Percentiles rank a stretch among this genome's conserved stretches.
phyloP scores from a whole-genome alignment of 2,888 invertebrate species.

The Hirtodrosophila cameraria region DNA sequence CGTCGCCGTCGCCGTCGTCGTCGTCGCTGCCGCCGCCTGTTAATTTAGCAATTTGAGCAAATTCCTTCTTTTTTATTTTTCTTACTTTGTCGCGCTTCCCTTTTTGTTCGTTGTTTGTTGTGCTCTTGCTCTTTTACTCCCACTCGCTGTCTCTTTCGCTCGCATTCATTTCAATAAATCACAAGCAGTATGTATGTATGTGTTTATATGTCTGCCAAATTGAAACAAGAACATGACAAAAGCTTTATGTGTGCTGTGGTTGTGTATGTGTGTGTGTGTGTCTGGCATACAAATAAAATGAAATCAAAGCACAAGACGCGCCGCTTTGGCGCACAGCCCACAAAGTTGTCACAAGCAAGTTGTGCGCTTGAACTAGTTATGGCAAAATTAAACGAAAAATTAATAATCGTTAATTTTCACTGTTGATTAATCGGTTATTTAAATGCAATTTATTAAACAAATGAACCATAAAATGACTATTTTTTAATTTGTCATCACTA shows the following conservation, averaged over 20 bases:
- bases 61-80: conserved; percentile 46
- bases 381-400: too few relatives aligned
- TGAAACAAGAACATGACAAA: conserved; percentile 5
- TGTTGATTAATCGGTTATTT: too few relatives aligned
- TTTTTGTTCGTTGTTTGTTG: conserved; percentile 22
- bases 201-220: too few relatives aligned
- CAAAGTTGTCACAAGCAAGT: conserved; percentile 5
- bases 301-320: conserved; percentile 32
- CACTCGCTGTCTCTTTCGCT: conserved; percentile 13
- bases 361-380: conserved; percentile 1
- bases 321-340: conserved; percentile 12
- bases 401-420: too few relatives aligned
- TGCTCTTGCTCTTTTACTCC: not conserved
- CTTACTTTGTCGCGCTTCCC: conserved; percentile 24
- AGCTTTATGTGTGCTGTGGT: not conserved
- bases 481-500: conserved; percentile 1
- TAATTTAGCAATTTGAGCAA: conserved; percentile 72
- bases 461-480: too few relatives aligned
- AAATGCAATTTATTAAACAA: too few relatives aligned
- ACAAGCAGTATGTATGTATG: too few relatives aligned
- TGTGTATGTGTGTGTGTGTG: not conserved
- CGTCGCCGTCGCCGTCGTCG: not conserved
- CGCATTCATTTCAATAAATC: conserved; percentile 69
- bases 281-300: conserved; percentile 18
- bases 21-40: conserved; percentile 40